These are phyloP conservation scores for Habroteleia sp. DNA, from an alignment of 2,888 invertebrate species.

Conservation along the genomic window DNA sequence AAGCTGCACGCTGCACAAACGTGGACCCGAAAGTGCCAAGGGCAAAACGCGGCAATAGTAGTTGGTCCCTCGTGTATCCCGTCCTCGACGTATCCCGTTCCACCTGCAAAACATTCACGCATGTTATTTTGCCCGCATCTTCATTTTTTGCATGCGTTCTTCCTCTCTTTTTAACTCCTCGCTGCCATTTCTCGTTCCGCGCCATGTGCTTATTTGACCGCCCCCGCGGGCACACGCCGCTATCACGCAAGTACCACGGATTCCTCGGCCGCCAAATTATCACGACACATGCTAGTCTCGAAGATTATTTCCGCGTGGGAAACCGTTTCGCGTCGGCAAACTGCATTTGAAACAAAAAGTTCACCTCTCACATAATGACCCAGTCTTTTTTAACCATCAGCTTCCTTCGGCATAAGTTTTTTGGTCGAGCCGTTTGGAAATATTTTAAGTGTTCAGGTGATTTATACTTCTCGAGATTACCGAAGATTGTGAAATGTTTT, in stretches of 20 bases:
- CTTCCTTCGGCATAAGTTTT: slow-evolving; percentile 3
- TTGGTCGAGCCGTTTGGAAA: slow-evolving; percentile 17
- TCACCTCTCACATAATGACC: slow-evolving; percentile 37
- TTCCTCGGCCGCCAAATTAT: slow-evolving; percentile 49
- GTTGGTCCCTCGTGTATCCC: slow-evolving; percentile 49
- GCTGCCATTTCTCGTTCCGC: slow-evolving; percentile 14
- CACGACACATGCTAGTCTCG: slow-evolving; percentile 54
- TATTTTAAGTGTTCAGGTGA: slow-evolving; percentile 33
- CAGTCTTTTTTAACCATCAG: slow-evolving; percentile 21
- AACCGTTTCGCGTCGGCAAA: slow-evolving; percentile 44
- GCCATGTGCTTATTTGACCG: slow-evolving; percentile 68
- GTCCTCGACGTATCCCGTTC: slow-evolving; percentile 60
- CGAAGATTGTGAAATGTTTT: slow-evolving; percentile 24
- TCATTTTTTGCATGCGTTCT: slow-evolving; percentile 41
- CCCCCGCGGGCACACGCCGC: slow-evolving; percentile 80
- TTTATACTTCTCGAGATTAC: slow-evolving; percentile 28
- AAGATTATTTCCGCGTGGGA: slow-evolving; percentile 63
- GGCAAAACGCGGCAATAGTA: slow-evolving; percentile 49
- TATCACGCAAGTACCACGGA: slow-evolving; percentile 73
- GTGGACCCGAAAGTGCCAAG: slow-evolving; percentile 50
- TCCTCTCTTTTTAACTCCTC: slow-evolving; percentile 34
- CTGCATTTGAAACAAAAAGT: slow-evolving; percentile 40
- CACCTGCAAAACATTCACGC: slow-evolving; percentile 69
- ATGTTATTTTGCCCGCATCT: slow-evolving; percentile 67
- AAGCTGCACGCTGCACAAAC: slow-evolving; percentile 67